Base-by-base conservation (phyloP, 2,888 invertebrate species). In the Meiosimyza platycephala region DNA sequence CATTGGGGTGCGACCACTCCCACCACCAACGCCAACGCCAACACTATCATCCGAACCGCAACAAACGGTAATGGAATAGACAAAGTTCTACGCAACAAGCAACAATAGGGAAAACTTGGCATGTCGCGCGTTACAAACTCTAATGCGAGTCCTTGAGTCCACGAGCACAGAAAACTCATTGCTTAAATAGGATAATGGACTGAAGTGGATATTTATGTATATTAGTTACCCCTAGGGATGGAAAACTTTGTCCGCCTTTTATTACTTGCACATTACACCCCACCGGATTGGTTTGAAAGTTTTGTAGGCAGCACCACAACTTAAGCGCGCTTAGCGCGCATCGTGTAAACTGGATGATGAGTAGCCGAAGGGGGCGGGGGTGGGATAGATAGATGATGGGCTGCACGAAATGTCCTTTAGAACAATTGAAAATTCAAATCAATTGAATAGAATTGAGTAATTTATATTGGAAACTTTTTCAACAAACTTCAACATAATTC, bases 151-250 rank as follows among this genome's bases (percentile, higher is more conserved):
- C 51, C 55, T 13, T 47, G 51, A 64, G 51, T 64, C 64, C 64
- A 9, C 64, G 40, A 40, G 40, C 55, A 22, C 55, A 16, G 55
- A 40, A 68, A 51, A 60, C 68, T 69, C 54, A 54, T 33, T 51
- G 72, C 48, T 60, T 67, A 64, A 69, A 72, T 64, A 51, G 72
- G 68, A 72, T 69, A 72, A 72, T 72, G 72, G 51, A 69, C 68
- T 64, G 40, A 69, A 68, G 63, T 68, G 54, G 51, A 63, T 68
- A 68, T 72, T 72, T 72, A 72, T 72, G 72, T 63, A 50, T 64
- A 68, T 54, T 54, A 68, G 68, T 63, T 68, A 52, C 48, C 63
- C 64, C 63, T 16, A 54, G 59, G 63, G 68, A 18, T 13, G 48
- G 54, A 18, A 54, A 47, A 22, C 51, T 62, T 66, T 60, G 28